phyloP scores from a whole-genome alignment of 2,888 invertebrate genomes.

The Lasioglossum malachurum region DNA sequence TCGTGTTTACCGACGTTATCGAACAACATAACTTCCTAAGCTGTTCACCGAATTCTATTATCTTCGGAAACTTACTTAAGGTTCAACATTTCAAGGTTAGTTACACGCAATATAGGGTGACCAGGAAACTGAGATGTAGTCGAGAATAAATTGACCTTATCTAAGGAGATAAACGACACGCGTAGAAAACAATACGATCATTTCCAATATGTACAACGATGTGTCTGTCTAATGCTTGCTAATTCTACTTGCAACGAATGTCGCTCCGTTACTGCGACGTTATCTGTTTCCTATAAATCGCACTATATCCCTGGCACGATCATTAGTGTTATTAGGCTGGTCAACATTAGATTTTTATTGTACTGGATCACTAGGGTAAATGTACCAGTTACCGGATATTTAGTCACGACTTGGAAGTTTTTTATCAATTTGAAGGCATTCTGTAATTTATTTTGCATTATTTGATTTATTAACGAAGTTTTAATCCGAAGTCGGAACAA shows the following conservation, averaged over 20 bases:
- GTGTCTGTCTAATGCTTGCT: neutral
- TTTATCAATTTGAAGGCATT: too few species aligned
- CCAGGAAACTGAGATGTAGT: neutral
- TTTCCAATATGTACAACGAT: neutral
- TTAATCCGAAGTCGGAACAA: too few species aligned
- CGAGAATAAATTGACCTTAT: neutral
- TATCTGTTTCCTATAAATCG: neutral
- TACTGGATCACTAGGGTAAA: too few species aligned
- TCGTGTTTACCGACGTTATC: neutral
- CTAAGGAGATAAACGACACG: neutral
- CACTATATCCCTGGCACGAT: neutral
- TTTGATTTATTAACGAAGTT: too few species aligned
- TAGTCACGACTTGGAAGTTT: too few species aligned
- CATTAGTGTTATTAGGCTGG: neutral
- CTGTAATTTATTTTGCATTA: too few species aligned
- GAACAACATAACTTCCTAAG: neutral
- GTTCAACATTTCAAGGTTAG: neutral
- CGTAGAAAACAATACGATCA: neutral
- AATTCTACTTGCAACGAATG: neutral
- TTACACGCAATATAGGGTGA: neutral
- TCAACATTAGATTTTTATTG: neutral
- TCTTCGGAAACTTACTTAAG: neutral
- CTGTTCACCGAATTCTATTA: neutral
- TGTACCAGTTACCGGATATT: too few species aligned
- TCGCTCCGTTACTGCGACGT: neutral